phyloP scores from a whole-genome alignment of 2,797 vertebrate species.

The Parambassis ranga region DNA sequence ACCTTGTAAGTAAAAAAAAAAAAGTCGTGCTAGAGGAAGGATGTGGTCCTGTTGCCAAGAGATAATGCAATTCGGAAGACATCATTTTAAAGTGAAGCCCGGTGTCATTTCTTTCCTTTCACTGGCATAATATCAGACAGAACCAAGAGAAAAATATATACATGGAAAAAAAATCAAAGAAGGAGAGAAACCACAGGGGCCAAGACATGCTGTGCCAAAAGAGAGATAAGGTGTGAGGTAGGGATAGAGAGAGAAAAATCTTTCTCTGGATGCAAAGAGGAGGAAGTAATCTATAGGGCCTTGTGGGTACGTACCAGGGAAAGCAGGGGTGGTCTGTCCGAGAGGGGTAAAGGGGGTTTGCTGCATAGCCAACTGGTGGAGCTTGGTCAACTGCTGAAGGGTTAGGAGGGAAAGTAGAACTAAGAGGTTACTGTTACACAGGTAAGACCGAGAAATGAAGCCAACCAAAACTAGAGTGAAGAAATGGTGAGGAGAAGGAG shows the following conservation, averaged over 20 bases:
- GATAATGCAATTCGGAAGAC: slow-evolving; percentile 19
- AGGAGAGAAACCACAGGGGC: slow-evolving; percentile 69
- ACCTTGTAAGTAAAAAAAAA: no score
- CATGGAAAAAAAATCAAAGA: slow-evolving; percentile 39
- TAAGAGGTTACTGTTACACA: slow-evolving; percentile 98
- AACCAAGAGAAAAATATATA: slow-evolving; percentile 41
- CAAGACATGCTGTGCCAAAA: slow-evolving; percentile 76
- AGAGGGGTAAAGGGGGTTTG: slow-evolving; percentile 99
- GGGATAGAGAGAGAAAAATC: slow-evolving; percentile 41
- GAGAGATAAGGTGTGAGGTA: slow-evolving; percentile 68
- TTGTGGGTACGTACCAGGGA: slow-evolving; percentile 98
- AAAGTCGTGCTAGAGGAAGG: neutral
- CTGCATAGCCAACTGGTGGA: slow-evolving; percentile 99
- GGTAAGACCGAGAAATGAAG: slow-evolving; percentile 89
- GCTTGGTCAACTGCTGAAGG: slow-evolving; percentile 99
- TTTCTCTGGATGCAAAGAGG: slow-evolving; percentile 87
- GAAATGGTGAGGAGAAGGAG: slow-evolving; percentile 82
- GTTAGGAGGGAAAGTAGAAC: slow-evolving; percentile 99
- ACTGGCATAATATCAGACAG: slow-evolving; percentile 37
- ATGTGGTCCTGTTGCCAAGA: slow-evolving; percentile 7
- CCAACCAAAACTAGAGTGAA: slow-evolving; percentile 78
- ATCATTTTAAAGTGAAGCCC: slow-evolving; percentile 15
- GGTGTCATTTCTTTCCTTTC: slow-evolving; percentile 2
- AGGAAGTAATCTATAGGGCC: slow-evolving; percentile 89
- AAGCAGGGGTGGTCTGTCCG: slow-evolving; percentile 99